These are phyloP conservation scores for Microtus oregoni DNA, from an alignment of 2,113 vertebrate genomes.

Conservation along the genomic window DNA sequence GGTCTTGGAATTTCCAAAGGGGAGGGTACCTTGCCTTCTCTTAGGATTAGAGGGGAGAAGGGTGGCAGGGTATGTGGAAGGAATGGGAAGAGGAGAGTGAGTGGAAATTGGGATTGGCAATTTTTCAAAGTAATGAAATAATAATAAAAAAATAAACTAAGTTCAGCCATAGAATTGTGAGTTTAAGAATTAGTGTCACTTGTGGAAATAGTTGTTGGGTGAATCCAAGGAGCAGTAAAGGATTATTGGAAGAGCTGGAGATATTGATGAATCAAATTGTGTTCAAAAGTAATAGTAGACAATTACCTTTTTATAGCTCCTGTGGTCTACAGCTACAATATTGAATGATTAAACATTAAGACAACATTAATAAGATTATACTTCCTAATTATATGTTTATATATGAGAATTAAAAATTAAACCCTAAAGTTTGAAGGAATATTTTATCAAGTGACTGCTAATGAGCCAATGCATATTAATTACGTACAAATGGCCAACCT, in stretches of 20 bases:
- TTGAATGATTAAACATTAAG: neutral
- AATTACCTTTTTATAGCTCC: neutral
- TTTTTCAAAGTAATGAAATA: too few species aligned
- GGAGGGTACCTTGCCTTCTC: too few species aligned
- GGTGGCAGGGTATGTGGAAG: too few species aligned
- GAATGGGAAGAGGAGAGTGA: too few species aligned
- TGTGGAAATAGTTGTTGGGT: neutral
- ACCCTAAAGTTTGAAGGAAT: neutral
- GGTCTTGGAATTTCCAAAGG: too few species aligned
- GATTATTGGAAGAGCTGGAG: neutral
- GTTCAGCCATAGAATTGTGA: neutral
- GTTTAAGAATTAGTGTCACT: neutral
- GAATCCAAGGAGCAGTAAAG: neutral
- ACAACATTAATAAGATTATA: slow-evolving; percentile 47
- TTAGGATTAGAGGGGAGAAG: too few species aligned
- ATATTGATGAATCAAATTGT: neutral
- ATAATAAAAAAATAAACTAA: neutral
- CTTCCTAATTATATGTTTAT: slow-evolving; percentile 43
- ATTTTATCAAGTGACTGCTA: slow-evolving; percentile 17
- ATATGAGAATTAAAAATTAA: neutral
- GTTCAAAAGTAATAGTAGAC: neutral
- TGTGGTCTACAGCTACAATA: neutral
- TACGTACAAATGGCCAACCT: slow-evolving; percentile 54
- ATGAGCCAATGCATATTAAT: slow-evolving; percentile 53
- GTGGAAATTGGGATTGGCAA: too few species aligned